phyloP scores from a whole-genome alignment of 1,140 invertebrate species.

The Drosophila rhopaloa region DNA sequence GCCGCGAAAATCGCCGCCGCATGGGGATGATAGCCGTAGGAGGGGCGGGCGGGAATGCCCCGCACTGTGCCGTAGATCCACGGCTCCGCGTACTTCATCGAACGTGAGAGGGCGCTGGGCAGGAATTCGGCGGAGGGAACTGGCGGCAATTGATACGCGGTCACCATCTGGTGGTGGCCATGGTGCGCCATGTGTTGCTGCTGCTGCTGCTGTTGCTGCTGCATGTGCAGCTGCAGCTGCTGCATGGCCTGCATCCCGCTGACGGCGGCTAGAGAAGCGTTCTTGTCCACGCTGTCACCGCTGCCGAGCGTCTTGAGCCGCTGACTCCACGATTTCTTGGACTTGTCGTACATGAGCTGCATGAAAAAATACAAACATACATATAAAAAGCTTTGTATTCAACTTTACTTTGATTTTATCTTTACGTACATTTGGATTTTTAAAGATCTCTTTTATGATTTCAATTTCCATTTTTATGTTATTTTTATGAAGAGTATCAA shows the following conservation, averaged over 20 bases:
- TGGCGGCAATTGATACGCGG: conserved; percentile 63
- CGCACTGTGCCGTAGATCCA: conserved; percentile 92
- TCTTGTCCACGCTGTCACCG: conserved; percentile 74
- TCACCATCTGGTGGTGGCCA: conserved; percentile 55
- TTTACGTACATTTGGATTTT: background rate
- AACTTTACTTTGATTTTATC: background rate
- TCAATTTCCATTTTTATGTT: background rate
- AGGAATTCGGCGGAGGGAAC: conserved; percentile 67
- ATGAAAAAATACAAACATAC: conserved; percentile 36
- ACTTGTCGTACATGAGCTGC: conserved; percentile 84
- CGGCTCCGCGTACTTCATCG: conserved; percentile 93
- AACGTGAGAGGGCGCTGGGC: conserved; percentile 88
- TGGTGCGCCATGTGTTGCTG: conserved; percentile 57
- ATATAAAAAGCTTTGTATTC: background rate
- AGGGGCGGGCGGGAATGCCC: conserved; percentile 85
- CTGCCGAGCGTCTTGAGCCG: conserved; percentile 82
- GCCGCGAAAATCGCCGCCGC: conserved; percentile 86
- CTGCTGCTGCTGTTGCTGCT: conserved; percentile 61
- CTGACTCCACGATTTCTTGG: conserved; percentile 85
- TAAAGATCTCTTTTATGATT: background rate
- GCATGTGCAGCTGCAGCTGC: conserved; percentile 70
- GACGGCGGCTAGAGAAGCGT: conserved; percentile 58
- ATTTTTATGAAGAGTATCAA: too few relatives aligned
- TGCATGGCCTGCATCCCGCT: conserved; percentile 71
- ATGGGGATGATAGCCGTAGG: conserved; percentile 84